Evolutionary conservation across 2,797 vertebrate species (phyloP).

Genomic region (Discoglossus pictus): DNA sequence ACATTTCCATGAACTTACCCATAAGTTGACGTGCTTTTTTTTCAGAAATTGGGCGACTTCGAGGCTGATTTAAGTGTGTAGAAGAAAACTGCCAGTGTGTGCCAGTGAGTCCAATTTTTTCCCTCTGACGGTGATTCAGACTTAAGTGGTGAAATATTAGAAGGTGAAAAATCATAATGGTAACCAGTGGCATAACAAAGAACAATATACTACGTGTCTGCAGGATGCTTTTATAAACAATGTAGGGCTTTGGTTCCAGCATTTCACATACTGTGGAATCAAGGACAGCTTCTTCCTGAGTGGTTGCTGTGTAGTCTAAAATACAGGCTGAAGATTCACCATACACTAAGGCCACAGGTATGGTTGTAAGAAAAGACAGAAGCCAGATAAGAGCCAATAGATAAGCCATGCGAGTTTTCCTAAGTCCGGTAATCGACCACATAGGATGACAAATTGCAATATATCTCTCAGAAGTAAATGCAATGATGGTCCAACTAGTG

Average conservation of each 20-base stretch:
- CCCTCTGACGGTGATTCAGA: conserved; percentile 68
- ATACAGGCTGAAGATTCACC: conserved; percentile 70
- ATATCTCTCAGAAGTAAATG: conserved; percentile 74
- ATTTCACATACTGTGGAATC: conserved; percentile 78
- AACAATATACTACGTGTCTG: conserved; percentile 70
- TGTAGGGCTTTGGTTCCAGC: conserved; percentile 70
- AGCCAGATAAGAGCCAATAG: conserved; percentile 71
- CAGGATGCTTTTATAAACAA: conserved; percentile 70
- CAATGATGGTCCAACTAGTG: conserved; percentile 77
- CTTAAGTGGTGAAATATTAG: conserved; percentile 70
- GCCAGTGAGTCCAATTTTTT: conserved; percentile 68
- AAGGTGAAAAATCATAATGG: conserved; percentile 71
- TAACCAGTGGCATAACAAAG: conserved; percentile 72
- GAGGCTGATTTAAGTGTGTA: conserved; percentile 56
- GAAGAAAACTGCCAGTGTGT: conserved; percentile 52
- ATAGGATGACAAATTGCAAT: conserved; percentile 77
- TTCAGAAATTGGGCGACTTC: conserved; percentile 69
- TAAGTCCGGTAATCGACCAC: conserved; percentile 73
- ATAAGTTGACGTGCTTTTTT: conserved; percentile 74
- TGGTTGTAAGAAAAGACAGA: conserved; percentile 67
- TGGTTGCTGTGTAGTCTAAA: conserved; percentile 70
- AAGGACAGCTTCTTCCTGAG: conserved; percentile 64
- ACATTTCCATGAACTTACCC: conserved; percentile 62
- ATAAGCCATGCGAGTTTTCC: conserved; percentile 66
- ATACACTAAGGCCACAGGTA: conserved; percentile 76